Evolutionary conservation across 2,113 vertebrate species (phyloP).

Genomic region (Heterotilapia buettikoferi): DNA sequence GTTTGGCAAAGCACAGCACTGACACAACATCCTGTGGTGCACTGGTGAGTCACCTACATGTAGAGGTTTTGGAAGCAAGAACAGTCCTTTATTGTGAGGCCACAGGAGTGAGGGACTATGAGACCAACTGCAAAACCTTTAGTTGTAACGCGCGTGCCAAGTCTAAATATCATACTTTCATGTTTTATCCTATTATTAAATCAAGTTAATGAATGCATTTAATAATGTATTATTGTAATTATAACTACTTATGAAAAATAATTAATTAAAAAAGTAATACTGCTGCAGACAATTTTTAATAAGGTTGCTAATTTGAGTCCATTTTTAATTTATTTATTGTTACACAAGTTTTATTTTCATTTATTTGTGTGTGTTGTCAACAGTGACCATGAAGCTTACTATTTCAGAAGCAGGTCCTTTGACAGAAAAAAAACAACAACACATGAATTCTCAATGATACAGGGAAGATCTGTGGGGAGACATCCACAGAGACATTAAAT

Average conservation of each 20-base stretch:
- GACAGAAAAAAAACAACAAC: background rate
- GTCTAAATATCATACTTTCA: background rate
- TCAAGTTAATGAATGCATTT: background rate
- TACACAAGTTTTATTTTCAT: background rate
- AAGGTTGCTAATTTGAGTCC: background rate
- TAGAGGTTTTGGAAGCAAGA: background rate
- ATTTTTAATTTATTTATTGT: background rate
- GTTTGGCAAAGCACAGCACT: background rate
- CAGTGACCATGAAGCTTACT: background rate
- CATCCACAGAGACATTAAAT: background rate
- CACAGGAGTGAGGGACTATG: background rate
- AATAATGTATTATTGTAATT: background rate
- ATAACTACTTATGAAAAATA: background rate
- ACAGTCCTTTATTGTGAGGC: background rate
- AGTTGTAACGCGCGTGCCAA: accelerated
- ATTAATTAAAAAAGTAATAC: background rate
- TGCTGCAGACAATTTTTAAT: background rate
- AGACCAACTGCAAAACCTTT: background rate
- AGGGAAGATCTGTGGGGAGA: background rate
- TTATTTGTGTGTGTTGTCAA: background rate
- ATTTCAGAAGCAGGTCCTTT: background rate
- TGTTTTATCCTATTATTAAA: background rate
- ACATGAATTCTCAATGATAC: background rate
- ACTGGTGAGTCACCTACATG: background rate
- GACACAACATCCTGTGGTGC: background rate